Percentiles rank a stretch among this genome's conserved stretches.
Conservation (phyloP, 2,888 invertebrate genomes). For the Cerastis rubricosa region DNA sequence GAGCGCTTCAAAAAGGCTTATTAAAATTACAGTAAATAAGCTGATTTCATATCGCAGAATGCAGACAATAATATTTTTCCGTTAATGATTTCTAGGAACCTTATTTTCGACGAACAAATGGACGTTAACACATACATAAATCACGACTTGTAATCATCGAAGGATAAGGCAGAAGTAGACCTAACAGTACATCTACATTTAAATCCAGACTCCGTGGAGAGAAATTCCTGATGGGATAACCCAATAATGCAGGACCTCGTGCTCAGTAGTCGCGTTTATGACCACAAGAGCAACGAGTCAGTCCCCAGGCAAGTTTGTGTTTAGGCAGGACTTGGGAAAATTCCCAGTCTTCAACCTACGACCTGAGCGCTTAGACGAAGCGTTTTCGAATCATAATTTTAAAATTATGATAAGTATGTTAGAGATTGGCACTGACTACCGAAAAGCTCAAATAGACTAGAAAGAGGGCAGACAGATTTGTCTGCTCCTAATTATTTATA, state of each 20-base stretch:
- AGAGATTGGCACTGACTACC: neutral
- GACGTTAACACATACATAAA: neutral
- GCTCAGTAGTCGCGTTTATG: no score
- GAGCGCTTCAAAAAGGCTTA: slow-evolving; percentile 1
- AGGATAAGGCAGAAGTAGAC: neutral
- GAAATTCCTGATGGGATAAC: neutral
- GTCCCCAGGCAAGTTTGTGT: neutral
- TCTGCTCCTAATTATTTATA: no score
- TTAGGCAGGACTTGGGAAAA: neutral
- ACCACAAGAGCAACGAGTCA: neutral
- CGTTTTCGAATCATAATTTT: no score
- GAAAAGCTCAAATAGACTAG: neutral
- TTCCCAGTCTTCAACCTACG: neutral
- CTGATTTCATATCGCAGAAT: neutral
- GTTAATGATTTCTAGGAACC: neutral
- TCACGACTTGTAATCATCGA: neutral
- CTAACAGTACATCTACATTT: neutral
- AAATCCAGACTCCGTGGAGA: neutral
- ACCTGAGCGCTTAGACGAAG: neutral
- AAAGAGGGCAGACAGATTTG: no score
- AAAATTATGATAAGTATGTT: neutral
- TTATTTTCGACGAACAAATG: neutral
- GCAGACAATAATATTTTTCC: neutral
- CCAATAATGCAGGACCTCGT: neutral
- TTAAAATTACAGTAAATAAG: neutral